Evolutionary conservation across 2,888 invertebrate species (phyloP).

Genomic region (Idaea biselata): DNA sequence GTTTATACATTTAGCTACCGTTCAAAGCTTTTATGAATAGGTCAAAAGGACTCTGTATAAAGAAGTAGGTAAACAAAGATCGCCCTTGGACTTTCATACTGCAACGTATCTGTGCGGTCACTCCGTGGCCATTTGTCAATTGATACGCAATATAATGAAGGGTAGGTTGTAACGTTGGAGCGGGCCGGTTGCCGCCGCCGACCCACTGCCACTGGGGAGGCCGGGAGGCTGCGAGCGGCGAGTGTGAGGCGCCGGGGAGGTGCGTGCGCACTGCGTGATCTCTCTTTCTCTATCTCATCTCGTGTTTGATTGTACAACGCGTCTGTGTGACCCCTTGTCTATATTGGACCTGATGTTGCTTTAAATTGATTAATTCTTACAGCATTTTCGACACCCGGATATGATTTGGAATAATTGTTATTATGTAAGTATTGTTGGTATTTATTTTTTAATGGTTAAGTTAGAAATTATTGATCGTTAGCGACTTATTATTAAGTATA

Average conservation of each 20-base stretch:
- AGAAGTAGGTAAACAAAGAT: constrained; percentile 57
- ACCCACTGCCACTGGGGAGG: constrained; percentile 33
- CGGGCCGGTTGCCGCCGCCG: constrained; percentile 71
- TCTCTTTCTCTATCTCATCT: constrained; percentile 35
- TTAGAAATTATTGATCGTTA: background rate
- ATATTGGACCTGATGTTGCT: constrained; percentile 74
- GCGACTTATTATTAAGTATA: too few relatives aligned
- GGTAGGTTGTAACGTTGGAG: constrained; percentile 72
- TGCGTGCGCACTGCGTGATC: constrained; percentile 63
- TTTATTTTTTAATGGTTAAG: background rate
- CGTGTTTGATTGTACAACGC: constrained; percentile 69
- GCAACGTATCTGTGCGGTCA: constrained; percentile 40
- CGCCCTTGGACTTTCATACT: constrained; percentile 28
- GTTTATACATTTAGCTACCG: constrained; percentile 32
- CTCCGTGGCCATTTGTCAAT: constrained; percentile 71
- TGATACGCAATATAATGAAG: constrained; percentile 79
- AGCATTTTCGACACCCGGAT: constrained; percentile 60
- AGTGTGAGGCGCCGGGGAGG: constrained; percentile 26
- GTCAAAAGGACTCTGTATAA: constrained; percentile 39
- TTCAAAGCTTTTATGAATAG: constrained; percentile 33
- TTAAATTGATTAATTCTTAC: constrained; percentile 75
- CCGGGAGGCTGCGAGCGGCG: constrained; percentile 52
- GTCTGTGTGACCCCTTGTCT: constrained; percentile 73
- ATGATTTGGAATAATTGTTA: constrained; percentile 31
- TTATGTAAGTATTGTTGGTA: background rate